A percentile compares a stretch with the other conserved stretches of the same genome.
Evolutionary conservation across 2,888 invertebrate genomes (phyloP).

Genomic region (Acanthacorydalis orientalis): DNA sequence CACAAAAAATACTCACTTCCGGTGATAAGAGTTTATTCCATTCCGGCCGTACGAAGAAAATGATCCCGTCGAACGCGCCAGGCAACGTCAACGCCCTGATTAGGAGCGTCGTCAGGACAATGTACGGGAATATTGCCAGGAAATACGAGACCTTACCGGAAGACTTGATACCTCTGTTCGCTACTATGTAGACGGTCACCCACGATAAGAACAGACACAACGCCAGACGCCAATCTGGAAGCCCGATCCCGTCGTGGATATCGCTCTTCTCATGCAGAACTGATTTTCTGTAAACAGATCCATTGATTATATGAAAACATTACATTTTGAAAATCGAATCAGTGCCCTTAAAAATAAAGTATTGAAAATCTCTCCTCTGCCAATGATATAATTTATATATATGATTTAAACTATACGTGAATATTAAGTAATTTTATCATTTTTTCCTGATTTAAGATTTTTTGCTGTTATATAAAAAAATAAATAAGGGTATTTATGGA

Average conservation of each 20-base stretch:
- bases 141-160: constrained; percentile 51
- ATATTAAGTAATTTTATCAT: no score
- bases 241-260: constrained; percentile 35
- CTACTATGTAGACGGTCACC: constrained; percentile 31
- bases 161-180: constrained; percentile 37
- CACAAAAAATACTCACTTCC: constrained; percentile 19
- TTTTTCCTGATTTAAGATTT: no score
- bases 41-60: constrained; percentile 45
- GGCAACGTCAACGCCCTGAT: constrained; percentile 39
- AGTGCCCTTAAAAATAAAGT: no score
- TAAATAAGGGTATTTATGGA: no score
- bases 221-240: constrained; percentile 34
- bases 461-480: no score
- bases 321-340: no score
- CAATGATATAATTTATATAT: no score
- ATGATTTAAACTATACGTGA: no score
- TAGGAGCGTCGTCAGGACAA: constrained; percentile 40
- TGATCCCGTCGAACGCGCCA: constrained; percentile 41
- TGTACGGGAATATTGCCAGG: constrained; percentile 49
- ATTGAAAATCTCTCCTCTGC: no score
- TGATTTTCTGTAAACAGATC: constrained; percentile 25
- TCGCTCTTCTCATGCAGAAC: constrained; percentile 31
- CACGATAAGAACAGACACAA: constrained; percentile 34
- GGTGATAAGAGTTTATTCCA: constrained; percentile 45
- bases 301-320: no score